A percentile compares a stretch with the other conserved stretches of the same genome.
Evolutionary conservation across 2,888 invertebrate genomes (phyloP).

Genomic region (Apamea monoglypha): DNA sequence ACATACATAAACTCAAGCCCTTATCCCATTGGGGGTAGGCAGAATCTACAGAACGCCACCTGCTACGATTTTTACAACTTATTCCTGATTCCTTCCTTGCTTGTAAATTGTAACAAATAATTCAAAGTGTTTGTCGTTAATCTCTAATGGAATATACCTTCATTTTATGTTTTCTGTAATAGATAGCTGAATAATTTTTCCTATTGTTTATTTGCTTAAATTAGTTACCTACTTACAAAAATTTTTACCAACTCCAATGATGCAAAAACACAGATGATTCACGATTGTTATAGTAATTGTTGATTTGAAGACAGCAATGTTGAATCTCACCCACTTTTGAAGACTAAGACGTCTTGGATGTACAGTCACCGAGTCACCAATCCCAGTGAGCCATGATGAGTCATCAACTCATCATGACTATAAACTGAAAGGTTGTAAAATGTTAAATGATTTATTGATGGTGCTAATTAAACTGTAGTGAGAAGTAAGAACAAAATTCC

Average conservation of each 20-base stretch:
- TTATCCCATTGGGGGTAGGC: too few species aligned
- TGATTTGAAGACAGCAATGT: conserved; percentile 33
- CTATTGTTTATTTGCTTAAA: background rate
- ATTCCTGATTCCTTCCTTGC: too few species aligned
- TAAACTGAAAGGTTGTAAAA: conserved; percentile 2
- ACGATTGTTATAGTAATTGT: conserved; percentile 18
- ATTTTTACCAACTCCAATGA: background rate
- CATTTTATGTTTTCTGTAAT: background rate
- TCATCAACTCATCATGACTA: conserved; percentile 27
- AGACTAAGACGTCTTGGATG: conserved; percentile 27
- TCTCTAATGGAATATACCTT: background rate
- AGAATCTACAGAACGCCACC: too few species aligned
- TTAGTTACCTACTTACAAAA: background rate
- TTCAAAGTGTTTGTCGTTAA: too few species aligned
- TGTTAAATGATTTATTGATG: conserved; percentile 21
- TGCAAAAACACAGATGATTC: conserved; percentile 36
- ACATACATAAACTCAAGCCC: too few species aligned
- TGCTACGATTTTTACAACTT: too few species aligned
- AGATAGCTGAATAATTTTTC: background rate
- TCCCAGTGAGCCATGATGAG: conserved; percentile 24
- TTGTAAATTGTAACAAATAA: background rate
- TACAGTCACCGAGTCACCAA: conserved; percentile 17
- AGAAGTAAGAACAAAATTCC: background rate
- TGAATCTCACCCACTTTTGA: conserved; percentile 31
- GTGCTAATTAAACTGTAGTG: background rate